phyloP scores from a whole-genome alignment of 2,888 invertebrate genomes.

The Entomobrya proxima region DNA sequence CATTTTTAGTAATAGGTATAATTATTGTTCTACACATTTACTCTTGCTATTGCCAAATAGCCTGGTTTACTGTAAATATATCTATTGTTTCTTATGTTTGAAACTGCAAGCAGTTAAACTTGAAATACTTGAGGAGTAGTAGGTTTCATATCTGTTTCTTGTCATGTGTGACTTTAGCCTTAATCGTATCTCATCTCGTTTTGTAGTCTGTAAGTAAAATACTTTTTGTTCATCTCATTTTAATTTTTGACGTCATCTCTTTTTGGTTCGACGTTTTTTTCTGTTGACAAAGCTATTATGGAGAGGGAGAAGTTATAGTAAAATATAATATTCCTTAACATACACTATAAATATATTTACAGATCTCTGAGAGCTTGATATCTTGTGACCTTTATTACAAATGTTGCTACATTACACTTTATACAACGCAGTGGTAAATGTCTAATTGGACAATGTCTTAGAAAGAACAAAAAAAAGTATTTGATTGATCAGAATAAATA shows the following conservation, averaged over 20 bases:
- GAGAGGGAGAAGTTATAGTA: conserved; percentile 37
- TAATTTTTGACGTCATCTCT: conserved; percentile 51
- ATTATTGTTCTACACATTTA: background rate
- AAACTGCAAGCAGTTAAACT: conserved; percentile 7
- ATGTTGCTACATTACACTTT: conserved; percentile 31
- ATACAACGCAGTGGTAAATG: conserved; percentile 20
- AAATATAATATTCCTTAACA: conserved; percentile 33
- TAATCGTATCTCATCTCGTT: conserved; percentile 9
- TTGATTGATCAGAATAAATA: background rate
- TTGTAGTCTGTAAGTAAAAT: background rate
- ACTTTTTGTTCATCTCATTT: conserved; percentile 45
- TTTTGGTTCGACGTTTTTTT: background rate
- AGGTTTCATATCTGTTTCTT: conserved; percentile 4
- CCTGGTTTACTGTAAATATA: conserved; percentile 1
- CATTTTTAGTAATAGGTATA: conserved; percentile 49
- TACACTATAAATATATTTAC: conserved; percentile 41
- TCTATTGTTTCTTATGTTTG: conserved; percentile 8
- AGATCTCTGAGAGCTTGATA: conserved; percentile 68
- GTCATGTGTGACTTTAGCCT: background rate
- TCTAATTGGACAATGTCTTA: conserved; percentile 1
- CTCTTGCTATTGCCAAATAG: conserved; percentile 3
- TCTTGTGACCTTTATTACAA: conserved; percentile 64
- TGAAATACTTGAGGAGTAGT: conserved; percentile 8
- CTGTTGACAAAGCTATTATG: conserved; percentile 39
- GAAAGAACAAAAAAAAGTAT: background rate